Percentiles rank a stretch among this genome's conserved stretches.
Evolutionary conservation across 2,888 invertebrate genomes (phyloP).

Genomic region (Ischnura elegans): DNA sequence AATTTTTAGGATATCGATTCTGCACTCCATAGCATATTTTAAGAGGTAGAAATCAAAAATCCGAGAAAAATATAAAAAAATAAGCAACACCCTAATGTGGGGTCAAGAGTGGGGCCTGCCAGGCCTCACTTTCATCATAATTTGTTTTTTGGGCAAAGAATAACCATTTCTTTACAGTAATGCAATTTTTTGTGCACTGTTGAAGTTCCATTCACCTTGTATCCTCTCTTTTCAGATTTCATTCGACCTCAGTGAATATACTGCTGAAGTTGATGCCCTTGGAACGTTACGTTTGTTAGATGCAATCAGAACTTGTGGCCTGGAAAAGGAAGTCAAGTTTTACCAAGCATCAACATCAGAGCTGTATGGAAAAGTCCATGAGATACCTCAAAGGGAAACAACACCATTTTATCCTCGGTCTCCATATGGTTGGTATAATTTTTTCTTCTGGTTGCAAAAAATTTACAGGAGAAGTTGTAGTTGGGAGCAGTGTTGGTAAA

Average conservation of each 20-base stretch:
- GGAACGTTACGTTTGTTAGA: slow-evolving; percentile 94
- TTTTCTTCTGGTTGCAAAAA: too few species aligned
- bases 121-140: neutral
- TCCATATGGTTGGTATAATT: slow-evolving; percentile 90
- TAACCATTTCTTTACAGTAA: too few species aligned
- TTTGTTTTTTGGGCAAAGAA: neutral
- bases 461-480: too few species aligned
- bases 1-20: too few species aligned
- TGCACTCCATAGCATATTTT: too few species aligned
- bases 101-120: too few species aligned
- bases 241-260: slow-evolving; percentile 99
- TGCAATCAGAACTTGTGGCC: slow-evolving; percentile 92
- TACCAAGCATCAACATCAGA: slow-evolving; percentile 99
- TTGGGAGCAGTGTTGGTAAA: too few species aligned
- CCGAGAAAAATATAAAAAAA: too few species aligned
- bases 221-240: slow-evolving; percentile 82
- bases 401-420: slow-evolving; percentile 98
- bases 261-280: slow-evolving; percentile 98
- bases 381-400: slow-evolving; percentile 95
- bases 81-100: too few species aligned
- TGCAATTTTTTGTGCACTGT: neutral
- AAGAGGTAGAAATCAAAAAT: too few species aligned
- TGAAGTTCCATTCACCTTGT: slow-evolving; percentile 14
- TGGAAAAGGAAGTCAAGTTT: slow-evolving; percentile 90
- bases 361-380: slow-evolving; percentile 94